Percentiles rank a stretch among this genome's conserved stretches.
These are phyloP conservation scores for Chelonoidis abingdonii DNA, from an alignment of 2,113 vertebrate genomes.

Conservation along the genomic window DNA sequence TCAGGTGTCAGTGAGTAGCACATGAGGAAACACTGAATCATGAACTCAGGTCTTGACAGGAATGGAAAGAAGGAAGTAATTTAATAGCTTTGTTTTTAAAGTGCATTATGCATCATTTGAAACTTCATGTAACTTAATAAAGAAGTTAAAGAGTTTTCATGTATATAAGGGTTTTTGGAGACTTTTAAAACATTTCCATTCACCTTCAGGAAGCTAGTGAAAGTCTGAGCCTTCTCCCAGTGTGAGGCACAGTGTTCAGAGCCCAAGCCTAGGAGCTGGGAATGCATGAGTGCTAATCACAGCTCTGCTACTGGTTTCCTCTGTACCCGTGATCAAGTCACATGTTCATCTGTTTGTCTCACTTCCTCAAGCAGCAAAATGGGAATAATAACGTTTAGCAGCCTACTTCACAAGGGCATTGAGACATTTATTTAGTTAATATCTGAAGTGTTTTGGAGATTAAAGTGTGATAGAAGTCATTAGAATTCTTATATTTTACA, in stretches of 20 bases:
- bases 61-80: not conserved
- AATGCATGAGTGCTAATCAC: not conserved
- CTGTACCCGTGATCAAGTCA: not conserved
- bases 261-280: not conserved
- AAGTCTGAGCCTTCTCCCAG: not conserved
- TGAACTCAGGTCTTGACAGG: not conserved
- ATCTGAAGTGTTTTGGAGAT: conserved; percentile 17
- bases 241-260: not conserved
- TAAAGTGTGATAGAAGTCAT: conserved; percentile 21
- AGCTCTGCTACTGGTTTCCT: not conserved
- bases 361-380: conserved; percentile 6
- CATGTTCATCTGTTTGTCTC: conserved; percentile 6
- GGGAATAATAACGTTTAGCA: not conserved
- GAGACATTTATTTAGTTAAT: conserved; percentile 30
- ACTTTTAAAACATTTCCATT: not conserved
- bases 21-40: not conserved
- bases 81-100: not conserved
- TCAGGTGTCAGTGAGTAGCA: not conserved
- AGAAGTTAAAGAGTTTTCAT: not conserved
- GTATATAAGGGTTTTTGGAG: not conserved
- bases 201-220: not conserved
- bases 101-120: not conserved
- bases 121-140: not conserved
- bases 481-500: not conserved
- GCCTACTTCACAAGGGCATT: conserved; percentile 18